Percentiles rank a stretch among this genome's conserved stretches.
Conservation (phyloP, 2,797 vertebrate genomes). For the Merluccius polli region DNA sequence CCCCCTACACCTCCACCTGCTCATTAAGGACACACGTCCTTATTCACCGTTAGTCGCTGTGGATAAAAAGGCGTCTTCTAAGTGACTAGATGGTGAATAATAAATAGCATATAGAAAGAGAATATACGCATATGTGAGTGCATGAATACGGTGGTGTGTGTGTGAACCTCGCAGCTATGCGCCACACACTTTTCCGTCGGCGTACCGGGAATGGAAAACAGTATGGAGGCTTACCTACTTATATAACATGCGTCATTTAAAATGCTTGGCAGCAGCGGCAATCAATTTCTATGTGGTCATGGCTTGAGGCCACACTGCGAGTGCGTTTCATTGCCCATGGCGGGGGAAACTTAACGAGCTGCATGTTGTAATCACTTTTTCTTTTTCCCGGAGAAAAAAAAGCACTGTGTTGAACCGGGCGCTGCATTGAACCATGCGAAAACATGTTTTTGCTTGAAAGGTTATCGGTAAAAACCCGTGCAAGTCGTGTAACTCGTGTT, state of each 20-base stretch:
- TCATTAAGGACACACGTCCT: neutral
- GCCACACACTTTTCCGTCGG: neutral
- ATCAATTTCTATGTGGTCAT: neutral
- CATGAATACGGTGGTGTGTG: neutral
- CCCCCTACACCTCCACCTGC: neutral
- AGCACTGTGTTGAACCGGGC: no score
- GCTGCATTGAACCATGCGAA: no score
- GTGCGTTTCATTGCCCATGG: neutral
- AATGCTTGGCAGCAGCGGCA: neutral
- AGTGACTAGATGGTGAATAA: neutral
- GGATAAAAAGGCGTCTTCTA: neutral
- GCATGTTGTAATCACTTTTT: neutral
- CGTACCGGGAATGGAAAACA: neutral
- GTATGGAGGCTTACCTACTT: neutral
- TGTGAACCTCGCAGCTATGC: neutral
- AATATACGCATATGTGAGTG: neutral
- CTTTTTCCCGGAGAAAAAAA: neutral
- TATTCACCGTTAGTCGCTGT: neutral
- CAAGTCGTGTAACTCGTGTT: no score
- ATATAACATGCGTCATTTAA: neutral
- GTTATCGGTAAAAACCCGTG: no score
- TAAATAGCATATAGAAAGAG: neutral
- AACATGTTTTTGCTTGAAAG: no score
- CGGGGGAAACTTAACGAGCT: neutral
- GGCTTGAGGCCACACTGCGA: neutral